These are phyloP conservation scores for Plutomurus gul DNA, from an alignment of 1,140 invertebrate genomes.

Conservation along the genomic window DNA sequence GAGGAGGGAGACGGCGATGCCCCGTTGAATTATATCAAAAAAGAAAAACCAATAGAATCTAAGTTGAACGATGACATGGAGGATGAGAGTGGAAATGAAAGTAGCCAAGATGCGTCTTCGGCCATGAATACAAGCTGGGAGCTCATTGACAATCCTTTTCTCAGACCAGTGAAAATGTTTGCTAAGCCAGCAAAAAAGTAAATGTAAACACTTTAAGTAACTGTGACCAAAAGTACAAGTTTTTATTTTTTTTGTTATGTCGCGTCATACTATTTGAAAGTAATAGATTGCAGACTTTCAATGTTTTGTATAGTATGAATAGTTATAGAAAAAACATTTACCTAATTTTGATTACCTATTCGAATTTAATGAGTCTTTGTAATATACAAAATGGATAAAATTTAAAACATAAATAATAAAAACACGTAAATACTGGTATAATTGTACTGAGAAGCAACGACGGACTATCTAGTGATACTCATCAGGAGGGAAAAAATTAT, in stretches of 20 bases:
- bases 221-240: background rate
- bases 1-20: conserved; percentile 77
- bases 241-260: no score
- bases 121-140: conserved; percentile 55
- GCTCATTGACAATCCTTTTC: conserved; percentile 83
- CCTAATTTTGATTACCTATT: no score
- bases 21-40: conserved; percentile 64
- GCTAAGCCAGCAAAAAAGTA: background rate
- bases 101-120: conserved; percentile 40
- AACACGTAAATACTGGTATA: no score
- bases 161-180: conserved; percentile 72
- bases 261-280: no score
- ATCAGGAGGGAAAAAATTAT: conserved; percentile 33
- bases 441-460: no score
- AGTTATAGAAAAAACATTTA: no score
- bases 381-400: no score
- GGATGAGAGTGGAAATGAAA: conserved; percentile 45
- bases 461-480: background rate
- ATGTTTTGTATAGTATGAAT: no score
- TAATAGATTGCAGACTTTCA: no score
- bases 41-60: conserved; percentile 57
- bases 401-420: no score
- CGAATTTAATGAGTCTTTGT: no score
- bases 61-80: conserved; percentile 47
- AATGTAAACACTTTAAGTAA: background rate